Base-by-base conservation (phyloP, 2,113 vertebrate species). In the Erinaceus europaeus region DNA sequence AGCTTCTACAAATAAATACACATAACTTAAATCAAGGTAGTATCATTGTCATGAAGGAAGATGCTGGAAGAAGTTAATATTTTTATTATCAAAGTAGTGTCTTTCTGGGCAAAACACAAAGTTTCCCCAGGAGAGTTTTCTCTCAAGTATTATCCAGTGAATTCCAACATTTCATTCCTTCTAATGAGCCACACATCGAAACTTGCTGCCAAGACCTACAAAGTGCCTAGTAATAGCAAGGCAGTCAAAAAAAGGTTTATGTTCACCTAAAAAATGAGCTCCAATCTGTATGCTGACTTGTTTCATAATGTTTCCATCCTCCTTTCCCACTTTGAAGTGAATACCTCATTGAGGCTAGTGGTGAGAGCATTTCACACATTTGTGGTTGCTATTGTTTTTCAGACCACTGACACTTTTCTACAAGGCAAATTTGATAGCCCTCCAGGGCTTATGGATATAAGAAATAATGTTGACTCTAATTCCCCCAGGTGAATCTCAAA, bases 161-260 rank as follows among this genome's bases (percentile, higher is more conserved):
- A 90, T 81, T 69, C 76, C 73, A 80, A 86, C 80, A 81, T 91
- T 86, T 53, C 52, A 61, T 86, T 90, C 44, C 40, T 91, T 73
- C 80, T 91, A 93, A 90, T 86, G 68, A 94, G 75, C 59, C 84
- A 90, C 77, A 52, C 53, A 3, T 84, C 83, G 76, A 88, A 91
- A 92, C 61, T 74, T 53, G 38, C 72, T 93, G 76, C 86, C 78
- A 93, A 92, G 80, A 61, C 55, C 50, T 78, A 84, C 61, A 89
- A 93, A 78, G 61, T 9, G 15, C 34, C 72, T 50, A 44, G 29
- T 42, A 73, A 64, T 42, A 73, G 59, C 64, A 76, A 64, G 17
- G 42, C 40, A 27, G 38, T 76, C 42, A 79, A 67, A 78, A 71
- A 68, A 68, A 82, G 69, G 42, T 86, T 92, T 88, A n/a, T 81